These are phyloP conservation scores for Mungos mungo DNA, from an alignment of 2,113 vertebrate species.

Conservation along the genomic window DNA sequence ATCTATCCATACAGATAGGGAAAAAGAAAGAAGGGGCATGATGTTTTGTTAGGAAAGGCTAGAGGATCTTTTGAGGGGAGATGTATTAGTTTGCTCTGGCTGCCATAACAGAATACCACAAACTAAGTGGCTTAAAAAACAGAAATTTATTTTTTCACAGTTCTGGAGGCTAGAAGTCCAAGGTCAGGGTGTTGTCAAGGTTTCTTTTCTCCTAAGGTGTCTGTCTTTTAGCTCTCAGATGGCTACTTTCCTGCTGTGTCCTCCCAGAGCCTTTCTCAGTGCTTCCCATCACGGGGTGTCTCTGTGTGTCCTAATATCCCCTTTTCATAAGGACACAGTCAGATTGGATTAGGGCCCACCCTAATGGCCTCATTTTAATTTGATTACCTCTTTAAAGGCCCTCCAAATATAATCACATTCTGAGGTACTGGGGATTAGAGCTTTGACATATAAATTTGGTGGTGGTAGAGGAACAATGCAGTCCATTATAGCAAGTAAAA, in stretches of 20 bases:
- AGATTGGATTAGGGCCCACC: background rate
- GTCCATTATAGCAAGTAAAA: background rate
- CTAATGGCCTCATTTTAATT: background rate
- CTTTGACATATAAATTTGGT: background rate
- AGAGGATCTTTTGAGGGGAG: background rate
- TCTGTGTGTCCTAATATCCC: background rate
- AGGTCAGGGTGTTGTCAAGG: background rate
- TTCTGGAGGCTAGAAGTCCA: background rate
- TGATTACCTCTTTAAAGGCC: background rate
- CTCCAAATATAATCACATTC: background rate
- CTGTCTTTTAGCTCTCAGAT: background rate
- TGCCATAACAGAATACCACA: background rate
- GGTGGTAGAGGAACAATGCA: background rate
- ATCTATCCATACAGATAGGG: too few species aligned
- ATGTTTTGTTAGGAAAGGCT: background rate
- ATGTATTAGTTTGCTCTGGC: background rate
- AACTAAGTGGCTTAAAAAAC: background rate
- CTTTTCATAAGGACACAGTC: background rate
- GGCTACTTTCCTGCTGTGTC: background rate
- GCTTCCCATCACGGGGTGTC: accelerated
- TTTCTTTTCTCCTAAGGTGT: background rate
- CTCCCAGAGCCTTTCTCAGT: background rate
- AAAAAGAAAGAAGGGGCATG: background rate
- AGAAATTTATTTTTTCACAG: background rate
- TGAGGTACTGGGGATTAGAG: background rate